Evolutionary conservation across 2,797 vertebrate genomes (phyloP), one percentile per base, ranked within the genome.

Genomic region (Sardinella longiceps): DNA sequence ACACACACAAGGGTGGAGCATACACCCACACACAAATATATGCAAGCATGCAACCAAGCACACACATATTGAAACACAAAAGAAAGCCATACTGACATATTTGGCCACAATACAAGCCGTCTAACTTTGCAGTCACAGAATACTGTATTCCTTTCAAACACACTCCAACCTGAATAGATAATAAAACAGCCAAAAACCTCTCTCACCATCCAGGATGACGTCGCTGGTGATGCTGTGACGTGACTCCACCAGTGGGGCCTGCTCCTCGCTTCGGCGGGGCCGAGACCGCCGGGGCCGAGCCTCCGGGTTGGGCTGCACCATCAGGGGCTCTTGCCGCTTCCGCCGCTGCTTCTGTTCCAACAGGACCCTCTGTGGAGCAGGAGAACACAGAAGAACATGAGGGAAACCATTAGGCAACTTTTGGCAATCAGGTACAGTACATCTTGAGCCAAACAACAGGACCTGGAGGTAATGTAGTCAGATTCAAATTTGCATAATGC

Each of bases 291-390:
- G 93, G 0, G 95, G 93, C 82, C 95, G 95, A 39, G 94, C 92
- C 90, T 99, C 98, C 0, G 95, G 96, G 91, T 99, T 99, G 46
- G 98, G 97, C 86, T 98, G 97, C 0, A 98, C 97, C 97, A 99
- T 99, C 85, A 97, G 92, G 0, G 96, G 96, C 84, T 99, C 97
- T 53, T 98, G 97, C 0, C 97, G 96, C 81, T 97, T 99, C 90
- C 95, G 94, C 70, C 96, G 95, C 91, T 99, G 98, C 91, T 97
- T 99, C 93, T 98, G 98, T 91, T 99, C 97, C 83, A 99, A 92
- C 81, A 99, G 94, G 0, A 94, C 96, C 93, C 97, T 96, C 98
- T 99, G 90, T 45, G 46, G 33, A 74, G 30, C 18, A 33, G 66
- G 37, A 7, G n/a, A 33, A 39, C 33, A 74, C 18, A 20, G 10